Percentiles rank a stretch among this genome's conserved stretches.
Evolutionary conservation across 2,113 vertebrate species (phyloP).

Genomic region (Oplegnathus fasciatus): DNA sequence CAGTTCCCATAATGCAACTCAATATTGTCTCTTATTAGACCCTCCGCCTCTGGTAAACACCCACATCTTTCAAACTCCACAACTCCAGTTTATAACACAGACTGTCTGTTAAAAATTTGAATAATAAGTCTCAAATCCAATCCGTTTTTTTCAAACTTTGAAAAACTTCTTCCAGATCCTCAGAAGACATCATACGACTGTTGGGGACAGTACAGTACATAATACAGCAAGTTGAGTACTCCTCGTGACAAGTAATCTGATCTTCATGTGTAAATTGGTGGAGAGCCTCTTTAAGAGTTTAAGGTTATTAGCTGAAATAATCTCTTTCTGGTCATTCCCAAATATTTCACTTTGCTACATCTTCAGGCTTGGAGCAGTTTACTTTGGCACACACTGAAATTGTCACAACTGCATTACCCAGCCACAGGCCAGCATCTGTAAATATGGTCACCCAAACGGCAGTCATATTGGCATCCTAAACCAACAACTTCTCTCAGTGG

Average conservation of each 20-base stretch:
- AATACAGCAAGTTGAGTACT: too few relatives aligned
- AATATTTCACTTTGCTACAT: not conserved
- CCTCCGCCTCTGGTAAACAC: not conserved
- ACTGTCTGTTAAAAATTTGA: not conserved
- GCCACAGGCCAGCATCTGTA: conserved; percentile 45
- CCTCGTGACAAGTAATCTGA: not conserved
- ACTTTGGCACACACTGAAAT: not conserved
- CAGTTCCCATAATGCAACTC: not conserved
- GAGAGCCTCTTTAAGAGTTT: not conserved
- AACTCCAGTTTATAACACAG: not conserved
- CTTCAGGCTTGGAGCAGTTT: not conserved
- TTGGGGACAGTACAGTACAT: too few relatives aligned
- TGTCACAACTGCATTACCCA: not conserved
- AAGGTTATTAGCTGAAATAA: not conserved
- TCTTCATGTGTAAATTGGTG: not conserved
- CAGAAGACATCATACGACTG: too few relatives aligned
- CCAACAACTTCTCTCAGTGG: conserved; percentile 50
- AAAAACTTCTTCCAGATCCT: not conserved
- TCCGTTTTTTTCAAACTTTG: not conserved
- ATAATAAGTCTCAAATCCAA: not conserved
- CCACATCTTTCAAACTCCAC: not conserved
- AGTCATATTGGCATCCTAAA: conserved; percentile 65
- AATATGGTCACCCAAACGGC: conserved; percentile 39
- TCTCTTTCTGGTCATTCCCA: not conserved
- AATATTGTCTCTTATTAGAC: not conserved